Conservation (phyloP, 2,888 invertebrate genomes). For the Diaphora mendica region DNA sequence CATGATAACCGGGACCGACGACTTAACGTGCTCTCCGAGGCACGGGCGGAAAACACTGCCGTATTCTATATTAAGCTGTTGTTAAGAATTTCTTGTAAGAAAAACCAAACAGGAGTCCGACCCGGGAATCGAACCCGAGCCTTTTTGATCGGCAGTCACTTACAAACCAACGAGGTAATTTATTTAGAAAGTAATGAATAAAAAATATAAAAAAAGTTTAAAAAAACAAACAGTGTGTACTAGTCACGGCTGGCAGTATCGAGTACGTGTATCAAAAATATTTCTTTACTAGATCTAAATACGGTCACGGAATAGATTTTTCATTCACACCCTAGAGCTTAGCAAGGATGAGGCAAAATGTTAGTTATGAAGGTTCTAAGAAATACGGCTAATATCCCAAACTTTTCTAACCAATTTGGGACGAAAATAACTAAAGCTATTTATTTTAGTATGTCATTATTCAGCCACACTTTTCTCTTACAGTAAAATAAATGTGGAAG, state of each 20-base stretch:
- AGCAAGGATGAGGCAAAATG: background rate
- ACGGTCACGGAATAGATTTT: background rate
- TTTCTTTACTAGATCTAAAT: background rate
- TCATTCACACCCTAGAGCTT: background rate
- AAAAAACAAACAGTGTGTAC: constrained; percentile 6
- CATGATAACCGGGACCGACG: too few species aligned
- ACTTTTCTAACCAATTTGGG: constrained; percentile 16
- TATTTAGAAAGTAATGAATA: background rate
- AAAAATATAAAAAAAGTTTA: background rate
- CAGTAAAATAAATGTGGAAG: constrained; percentile 13
- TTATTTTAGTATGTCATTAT: constrained; percentile 25
- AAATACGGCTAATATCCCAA: constrained; percentile 11
- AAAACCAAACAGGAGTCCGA: too few species aligned
- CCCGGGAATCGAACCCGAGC: too few species aligned
- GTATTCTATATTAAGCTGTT: too few species aligned
- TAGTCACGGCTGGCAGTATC: constrained; percentile 3
- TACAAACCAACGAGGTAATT: too few species aligned
- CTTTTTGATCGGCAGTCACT: too few species aligned
- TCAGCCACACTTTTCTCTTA: background rate
- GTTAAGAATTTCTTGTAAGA: too few species aligned
- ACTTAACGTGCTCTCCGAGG: too few species aligned
- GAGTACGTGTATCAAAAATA: background rate
- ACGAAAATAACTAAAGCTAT: constrained; percentile 32
- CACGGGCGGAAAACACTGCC: too few species aligned
- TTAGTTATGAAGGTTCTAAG: constrained; percentile 7